These are phyloP conservation scores for Brachyopa scutellaris DNA, from an alignment of 2,888 invertebrate genomes.

Conservation along the genomic window DNA sequence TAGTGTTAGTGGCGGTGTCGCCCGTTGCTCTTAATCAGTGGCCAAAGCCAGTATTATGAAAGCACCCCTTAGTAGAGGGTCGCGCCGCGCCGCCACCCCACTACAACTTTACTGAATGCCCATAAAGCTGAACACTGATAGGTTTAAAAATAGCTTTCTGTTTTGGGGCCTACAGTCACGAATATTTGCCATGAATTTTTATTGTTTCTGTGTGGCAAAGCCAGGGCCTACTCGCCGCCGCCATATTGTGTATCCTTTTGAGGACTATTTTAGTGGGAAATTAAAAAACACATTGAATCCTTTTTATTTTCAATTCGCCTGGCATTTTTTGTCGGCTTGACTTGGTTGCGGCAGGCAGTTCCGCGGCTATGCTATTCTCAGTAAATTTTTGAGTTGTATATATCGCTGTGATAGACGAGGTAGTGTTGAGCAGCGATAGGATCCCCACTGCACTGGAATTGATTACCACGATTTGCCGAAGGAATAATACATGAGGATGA, in stretches of 20 bases:
- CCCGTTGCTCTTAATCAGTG: slow-evolving; percentile 43
- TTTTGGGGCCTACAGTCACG: slow-evolving; percentile 73
- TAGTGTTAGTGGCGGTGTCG: slow-evolving; percentile 29
- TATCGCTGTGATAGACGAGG: not conserved
- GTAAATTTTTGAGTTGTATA: slow-evolving; percentile 11
- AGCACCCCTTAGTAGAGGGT: not conserved
- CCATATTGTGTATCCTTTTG: slow-evolving; percentile 33
- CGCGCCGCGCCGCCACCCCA: not conserved
- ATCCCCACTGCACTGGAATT: slow-evolving; percentile 39
- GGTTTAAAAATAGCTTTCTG: slow-evolving; percentile 73
- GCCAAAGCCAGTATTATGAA: slow-evolving; percentile 18
- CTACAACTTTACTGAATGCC: slow-evolving; percentile 53
- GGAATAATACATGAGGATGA: slow-evolving; percentile 64
- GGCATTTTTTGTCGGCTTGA: slow-evolving; percentile 7
- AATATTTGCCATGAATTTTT: slow-evolving; percentile 74
- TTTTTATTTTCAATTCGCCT: slow-evolving; percentile 34
- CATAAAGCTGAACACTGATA: slow-evolving; percentile 62
- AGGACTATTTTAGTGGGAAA: slow-evolving; percentile 54
- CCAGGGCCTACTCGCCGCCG: not conserved
- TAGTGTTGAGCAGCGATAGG: not conserved
- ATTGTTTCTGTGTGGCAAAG: slow-evolving; percentile 47
- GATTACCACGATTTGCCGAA: slow-evolving; percentile 51
- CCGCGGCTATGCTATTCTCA: slow-evolving; percentile 7
- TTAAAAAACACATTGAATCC: slow-evolving; percentile 57
- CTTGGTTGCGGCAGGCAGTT: too few species aligned